Base-by-base conservation (phyloP, 2,113 vertebrate genomes). In the Callaeas wilsoni region DNA sequence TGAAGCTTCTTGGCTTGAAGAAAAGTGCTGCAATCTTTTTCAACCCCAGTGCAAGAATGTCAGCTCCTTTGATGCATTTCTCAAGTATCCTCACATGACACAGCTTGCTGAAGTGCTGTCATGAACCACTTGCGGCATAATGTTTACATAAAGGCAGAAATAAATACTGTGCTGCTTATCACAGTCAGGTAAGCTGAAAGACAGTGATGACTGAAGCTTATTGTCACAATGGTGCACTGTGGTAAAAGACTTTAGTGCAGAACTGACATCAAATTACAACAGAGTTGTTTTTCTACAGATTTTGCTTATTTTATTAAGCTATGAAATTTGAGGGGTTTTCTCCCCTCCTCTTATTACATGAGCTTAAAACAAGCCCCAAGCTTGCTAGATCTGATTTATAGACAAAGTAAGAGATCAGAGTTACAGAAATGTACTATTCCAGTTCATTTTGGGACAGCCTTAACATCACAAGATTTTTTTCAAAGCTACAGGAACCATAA, bases 91-190 rank as follows among this genome's bases (percentile, higher is more conserved):
- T 88, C 75, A 76, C 65, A 84, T 77, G 90, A 93, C 87, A 90
- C 71, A 70, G 82, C 59, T 32, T 86, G 67, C 84, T 77, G 50
- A 85, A 96, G 67, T 37, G 82, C 67, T 63, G 78, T 94, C 78
- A 69, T 33, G 55, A 96, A 83, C 67, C 56, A 88, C 87, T 91
- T 59, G 90, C 82, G 7, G 71, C 68, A 65, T 29, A 77, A 63
- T 80, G 91, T 97, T 97, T 94, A 95, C 71, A 92, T 83, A 90
- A 85, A 91, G 84, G 70, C 71, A 96, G 78, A 90, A 95, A 94
- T 74, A 95, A 94, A 90, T 70, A 85, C 79, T 44, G 39, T 25
- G 55, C 63, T 46, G 68, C 82, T 91, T 90, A 90, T 80, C 91
- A 49, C 37, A 96, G 49, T 29, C 81, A 91, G 56, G 21, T 83